Base-by-base conservation (phyloP, 2,113 vertebrate genomes). In the Myotis brandtii region DNA sequence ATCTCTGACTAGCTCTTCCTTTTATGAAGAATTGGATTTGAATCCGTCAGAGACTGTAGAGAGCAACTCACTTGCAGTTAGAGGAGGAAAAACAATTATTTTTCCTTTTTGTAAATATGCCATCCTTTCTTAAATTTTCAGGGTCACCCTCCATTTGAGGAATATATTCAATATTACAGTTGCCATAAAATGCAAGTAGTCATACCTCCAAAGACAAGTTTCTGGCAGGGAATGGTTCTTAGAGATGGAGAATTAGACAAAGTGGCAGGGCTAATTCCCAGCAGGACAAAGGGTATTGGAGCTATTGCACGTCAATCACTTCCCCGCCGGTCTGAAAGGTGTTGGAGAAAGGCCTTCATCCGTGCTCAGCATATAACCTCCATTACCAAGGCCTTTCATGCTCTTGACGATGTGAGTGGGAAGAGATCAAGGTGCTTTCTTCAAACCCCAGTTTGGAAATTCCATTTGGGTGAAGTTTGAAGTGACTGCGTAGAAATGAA, bases 211-310 rank as follows among this genome's bases (percentile, higher is more conserved):
- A 46, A 70, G 73, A 97, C 80, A 46, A 0, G 37, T 56, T 7
- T 0, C 72, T 80, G 17, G 34, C 77, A 77, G 73, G 72, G 34
- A 93, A 91, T 21, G 67, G 82, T 90, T 96, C 77, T 95, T 64
- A 11, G 25, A 11, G 30, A 17, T 1, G 0, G 77, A 95, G 96
- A 97, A 88, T 50, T 59, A 93, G 94, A 79, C 46, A n/a, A 89
- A 93, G 79, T 91, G 91, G 87, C 89, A 92, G 91, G 70, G 86
- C 93, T 97, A 93, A 95, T 96, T 97, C 83, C 59, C 59, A 90
- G 23, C 14, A 82, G 85, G 95, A 88, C 40, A 62, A 43, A 87
- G 95, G 54, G 73, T 69, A 72, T 50, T 69, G 75, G 79, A 62
- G 30, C 7, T 21, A 6, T 66, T 46, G n/a, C 9, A 9, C 3